These are phyloP conservation scores for Hoplodrina blanda DNA, from an alignment of 2,888 invertebrate genomes.

Conservation along the genomic window DNA sequence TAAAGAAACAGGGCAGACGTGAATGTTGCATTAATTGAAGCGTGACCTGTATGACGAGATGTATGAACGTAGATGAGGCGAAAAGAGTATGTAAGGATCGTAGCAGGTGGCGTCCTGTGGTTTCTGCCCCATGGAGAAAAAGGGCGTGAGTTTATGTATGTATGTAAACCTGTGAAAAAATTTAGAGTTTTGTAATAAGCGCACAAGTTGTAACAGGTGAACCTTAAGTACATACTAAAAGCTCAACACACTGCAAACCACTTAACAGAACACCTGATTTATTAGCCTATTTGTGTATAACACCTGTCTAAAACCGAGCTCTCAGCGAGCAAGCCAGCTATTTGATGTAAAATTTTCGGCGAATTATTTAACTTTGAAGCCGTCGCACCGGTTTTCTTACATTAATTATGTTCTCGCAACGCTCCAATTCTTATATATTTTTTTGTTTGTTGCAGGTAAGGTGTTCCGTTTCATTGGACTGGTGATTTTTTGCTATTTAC, in stretches of 20 bases:
- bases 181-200: background rate
- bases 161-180: too few species aligned
- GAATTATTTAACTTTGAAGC: slow-evolving; percentile 19
- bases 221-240: background rate
- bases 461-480: slow-evolving; percentile 60
- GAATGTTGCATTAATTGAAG: too few species aligned
- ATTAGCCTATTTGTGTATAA: slow-evolving; percentile 1
- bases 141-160: too few species aligned
- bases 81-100: too few species aligned
- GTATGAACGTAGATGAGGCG: too few species aligned
- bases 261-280: slow-evolving; percentile 8
- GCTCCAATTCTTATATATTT: slow-evolving; percentile 54
- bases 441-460: slow-evolving; percentile 74
- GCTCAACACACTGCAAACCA: background rate
- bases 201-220: slow-evolving; percentile 13
- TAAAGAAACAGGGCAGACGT: too few species aligned
- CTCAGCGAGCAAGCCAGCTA: background rate
- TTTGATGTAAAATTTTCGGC: slow-evolving; percentile 21
- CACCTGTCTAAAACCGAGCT: slow-evolving; percentile 27
- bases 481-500: slow-evolving; percentile 63
- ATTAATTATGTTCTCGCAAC: slow-evolving; percentile 34
- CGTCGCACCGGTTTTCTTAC: slow-evolving; percentile 34
- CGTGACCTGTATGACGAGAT: too few species aligned
- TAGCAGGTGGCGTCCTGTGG: too few species aligned
- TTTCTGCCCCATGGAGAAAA: too few species aligned